phyloP scores from a whole-genome alignment of 2,797 vertebrate genomes.

The Fistularia commersonii region DNA sequence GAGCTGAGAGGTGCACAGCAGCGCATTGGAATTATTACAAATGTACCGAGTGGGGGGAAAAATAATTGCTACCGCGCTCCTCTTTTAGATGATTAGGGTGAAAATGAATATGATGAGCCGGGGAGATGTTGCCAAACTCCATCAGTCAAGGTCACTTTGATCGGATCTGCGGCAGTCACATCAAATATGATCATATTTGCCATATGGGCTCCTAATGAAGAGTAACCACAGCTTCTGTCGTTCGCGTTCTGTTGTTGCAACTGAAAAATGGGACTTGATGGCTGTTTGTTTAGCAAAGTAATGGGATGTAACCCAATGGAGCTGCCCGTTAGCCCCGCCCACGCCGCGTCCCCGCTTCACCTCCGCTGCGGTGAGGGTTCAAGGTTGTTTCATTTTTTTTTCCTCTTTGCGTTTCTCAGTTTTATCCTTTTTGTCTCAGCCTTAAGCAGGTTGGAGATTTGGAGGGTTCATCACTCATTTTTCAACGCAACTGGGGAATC shows the following conservation, averaged over 20 bases:
- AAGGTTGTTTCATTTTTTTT: constrained; percentile 47
- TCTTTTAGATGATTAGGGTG: constrained; percentile 32
- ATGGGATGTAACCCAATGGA: constrained; percentile 55
- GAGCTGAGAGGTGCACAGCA: constrained; percentile 7
- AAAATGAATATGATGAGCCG: constrained; percentile 19
- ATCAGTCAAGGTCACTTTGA: constrained; percentile 67
- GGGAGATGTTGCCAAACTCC: constrained; percentile 38
- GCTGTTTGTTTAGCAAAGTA: constrained; percentile 58
- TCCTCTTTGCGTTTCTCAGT: constrained; percentile 50
- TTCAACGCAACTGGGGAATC: constrained; percentile 36
- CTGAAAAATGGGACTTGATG: constrained; percentile 60
- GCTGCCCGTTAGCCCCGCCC: constrained; percentile 49
- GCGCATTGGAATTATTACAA: constrained; percentile 29
- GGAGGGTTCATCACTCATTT: constrained; percentile 50
- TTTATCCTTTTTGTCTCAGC: constrained; percentile 22
- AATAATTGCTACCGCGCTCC: constrained; percentile 28
- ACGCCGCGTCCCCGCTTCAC: constrained; percentile 23
- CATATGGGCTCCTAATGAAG: constrained; percentile 67
- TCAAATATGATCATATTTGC: constrained; percentile 51
- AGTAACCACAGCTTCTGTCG: constrained; percentile 58
- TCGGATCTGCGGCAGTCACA: constrained; percentile 44
- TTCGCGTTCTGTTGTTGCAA: constrained; percentile 28
- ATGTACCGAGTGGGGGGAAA: constrained; percentile 26
- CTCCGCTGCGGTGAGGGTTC: constrained; percentile 56
- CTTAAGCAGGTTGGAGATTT: constrained; percentile 41